Evolutionary conservation across 1,140 invertebrate species (phyloP), one percentile per base, ranked within the genome.

Genomic region (Eubasilissa regina): DNA sequence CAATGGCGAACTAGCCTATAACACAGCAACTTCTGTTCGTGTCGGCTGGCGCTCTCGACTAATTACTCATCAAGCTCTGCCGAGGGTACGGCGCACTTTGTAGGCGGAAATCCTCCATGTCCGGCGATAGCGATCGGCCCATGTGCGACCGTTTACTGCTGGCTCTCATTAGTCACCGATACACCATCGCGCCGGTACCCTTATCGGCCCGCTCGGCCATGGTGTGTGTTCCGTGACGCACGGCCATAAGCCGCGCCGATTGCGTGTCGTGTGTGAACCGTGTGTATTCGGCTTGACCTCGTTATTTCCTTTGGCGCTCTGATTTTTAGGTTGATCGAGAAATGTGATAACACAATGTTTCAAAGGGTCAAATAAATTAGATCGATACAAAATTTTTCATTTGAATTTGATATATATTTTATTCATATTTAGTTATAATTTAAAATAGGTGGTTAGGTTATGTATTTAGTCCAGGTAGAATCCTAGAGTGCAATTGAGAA

Each of bases 81-180:
- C 15, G 66, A 48, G 66, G 66, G 45, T 70, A 47, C 21, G 66
- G 66, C 17, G 35, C 45, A 17, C 44, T 74, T 74, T 74, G 70
- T 74, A 74, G 70, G 25, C 70, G 70, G 70, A 74, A 74, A 74
- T 56, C 56, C 53, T 74, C 25, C 51, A 44, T 44, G 53, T 74
- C 70, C 70, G 70, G 51, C 51, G 70, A 74, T 74, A 43, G 53
- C 43, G 25, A 74, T 74, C 70, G 44, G 70, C 53, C 51, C 70
- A 44, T 74, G 70, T 44, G 53, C 51, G 15, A 53, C 51, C 25
- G 53, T 74, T 74, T 74, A 74, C 35, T 56, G 53, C 51, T 44
- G 70, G 21, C 17, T 74, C 70, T 74, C 66, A 70, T 70, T 70
- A 70, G 44, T 70, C 45, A 21, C n/a, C 48, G 66, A 19, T 70